Evolutionary conservation across 1,140 invertebrate species (phyloP), one percentile per base, ranked within the genome.

Genomic region (Ceratina australensis): DNA sequence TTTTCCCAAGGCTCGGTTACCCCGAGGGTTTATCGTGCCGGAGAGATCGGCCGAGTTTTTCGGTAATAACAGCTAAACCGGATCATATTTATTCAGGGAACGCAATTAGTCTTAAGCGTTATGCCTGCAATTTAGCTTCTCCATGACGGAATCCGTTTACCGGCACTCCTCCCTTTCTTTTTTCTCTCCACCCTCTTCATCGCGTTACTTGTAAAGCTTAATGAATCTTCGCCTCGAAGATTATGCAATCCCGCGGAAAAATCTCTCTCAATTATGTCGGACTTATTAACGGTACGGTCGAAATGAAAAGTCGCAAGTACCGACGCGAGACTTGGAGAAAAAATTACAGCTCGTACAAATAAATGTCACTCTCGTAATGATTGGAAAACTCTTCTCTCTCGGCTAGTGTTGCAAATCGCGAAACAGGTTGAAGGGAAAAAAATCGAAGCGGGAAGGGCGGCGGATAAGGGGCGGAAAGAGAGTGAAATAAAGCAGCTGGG

Each of bases 11-110:
- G 28, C 20, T 18, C 52, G 15, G 18, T 22, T 52, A 18, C 13
- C 10, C 47, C 42, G 13, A 54, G 75, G 61, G 52, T 81, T 81
- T 69, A 79, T 64, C 75, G 66, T 33, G 52, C 16, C 26, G 20
- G 18, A 26, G 28, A 42, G 52, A 75, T 67, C 63, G 69, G 59
- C 47, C 28, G 24, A 2, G 22, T 49, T 68, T 57, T 68, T 68
- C 72, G 73, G 42, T 33, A 57, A 26, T 50, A 75, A 68, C 33
- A 26, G 52, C 7, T 4, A 42, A 20, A 59, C 54, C 22, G 22
- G 33, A 47, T 65, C 33, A 24, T 68, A 28, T 69, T 76, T 69
- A 76, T 69, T 60, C 42, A 13, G 18, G 42, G 2, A 75, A 68
- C 22, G 64, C 47, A 68, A 75, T 75, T 68, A 59, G 28, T 75